These are phyloP conservation scores for Dorcus hopei DNA, from an alignment of 2,888 invertebrate species.

Conservation along the genomic window DNA sequence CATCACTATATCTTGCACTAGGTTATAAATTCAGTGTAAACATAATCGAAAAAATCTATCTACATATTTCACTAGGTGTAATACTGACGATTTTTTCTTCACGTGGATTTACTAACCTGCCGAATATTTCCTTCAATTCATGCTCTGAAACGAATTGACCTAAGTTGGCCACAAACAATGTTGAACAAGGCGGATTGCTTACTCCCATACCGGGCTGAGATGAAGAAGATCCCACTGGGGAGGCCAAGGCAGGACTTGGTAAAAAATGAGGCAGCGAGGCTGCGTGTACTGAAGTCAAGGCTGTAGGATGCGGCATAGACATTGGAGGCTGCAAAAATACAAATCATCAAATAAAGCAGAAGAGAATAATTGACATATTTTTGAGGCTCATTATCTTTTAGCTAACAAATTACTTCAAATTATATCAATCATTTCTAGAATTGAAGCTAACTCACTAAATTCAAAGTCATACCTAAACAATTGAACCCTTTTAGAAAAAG, in stretches of 20 bases:
- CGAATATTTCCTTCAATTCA: conserved; percentile 96
- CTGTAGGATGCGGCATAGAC: conserved; percentile 54
- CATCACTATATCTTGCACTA: conserved; percentile 41
- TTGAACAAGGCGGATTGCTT: conserved; percentile 88
- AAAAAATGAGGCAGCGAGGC: conserved; percentile 80
- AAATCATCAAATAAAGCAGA: background rate
- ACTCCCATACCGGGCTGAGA: conserved; percentile 68
- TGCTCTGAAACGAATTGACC: conserved; percentile 98
- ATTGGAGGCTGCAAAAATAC: conserved; percentile 28
- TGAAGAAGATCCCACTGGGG: conserved; percentile 78
- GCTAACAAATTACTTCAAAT: too few relatives aligned
- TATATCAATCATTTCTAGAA: too few relatives aligned
- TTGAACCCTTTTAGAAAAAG: too few relatives aligned
- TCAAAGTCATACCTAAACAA: too few relatives aligned
- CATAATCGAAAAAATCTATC: background rate
- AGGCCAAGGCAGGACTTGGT: conserved; percentile 90
- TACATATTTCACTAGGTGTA: too few relatives aligned
- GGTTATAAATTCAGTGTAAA: background rate
- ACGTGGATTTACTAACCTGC: conserved; percentile 67
- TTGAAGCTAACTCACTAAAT: too few relatives aligned
- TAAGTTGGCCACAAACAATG: conserved; percentile 97
- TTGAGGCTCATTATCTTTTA: too few relatives aligned
- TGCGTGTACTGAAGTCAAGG: conserved; percentile 69
- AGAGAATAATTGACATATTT: too few relatives aligned
- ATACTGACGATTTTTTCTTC: background rate